Evolutionary conservation across 2,797 vertebrate species (phyloP).

Genomic region (Tolypeutes matacus): DNA sequence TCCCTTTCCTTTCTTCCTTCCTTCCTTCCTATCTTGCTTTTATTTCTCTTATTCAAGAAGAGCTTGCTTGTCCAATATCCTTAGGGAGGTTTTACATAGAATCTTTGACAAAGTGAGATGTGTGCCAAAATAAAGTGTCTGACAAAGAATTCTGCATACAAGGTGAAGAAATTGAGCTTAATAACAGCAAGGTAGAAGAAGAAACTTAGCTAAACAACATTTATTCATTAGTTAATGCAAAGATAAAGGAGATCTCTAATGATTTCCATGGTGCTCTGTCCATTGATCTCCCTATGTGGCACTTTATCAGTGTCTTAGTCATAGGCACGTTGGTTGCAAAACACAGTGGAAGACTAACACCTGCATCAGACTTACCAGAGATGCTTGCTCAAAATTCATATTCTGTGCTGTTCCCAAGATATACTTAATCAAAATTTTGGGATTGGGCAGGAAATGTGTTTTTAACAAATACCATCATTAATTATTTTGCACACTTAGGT

Average conservation of each 20-base stretch:
- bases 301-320: not conserved
- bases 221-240: not conserved
- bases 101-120: constrained; percentile 9
- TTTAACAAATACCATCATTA: not conserved
- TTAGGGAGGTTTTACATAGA: not conserved
- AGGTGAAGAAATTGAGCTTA: constrained; percentile 25
- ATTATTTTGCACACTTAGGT: constrained; percentile 20
- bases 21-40: not conserved
- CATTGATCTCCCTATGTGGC: not conserved
- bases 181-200: constrained; percentile 4
- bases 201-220: not conserved
- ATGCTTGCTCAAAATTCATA: not conserved
- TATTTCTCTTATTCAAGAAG: constrained; percentile 42
- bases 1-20: not conserved
- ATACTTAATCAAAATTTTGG: constrained; percentile 9
- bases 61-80: not conserved
- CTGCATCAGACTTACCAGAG: not conserved
- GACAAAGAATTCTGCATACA: not conserved
- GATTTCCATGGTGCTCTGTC: not conserved
- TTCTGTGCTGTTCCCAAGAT: not conserved
- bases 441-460: not conserved
- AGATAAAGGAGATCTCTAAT: not conserved
- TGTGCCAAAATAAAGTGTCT: not conserved
- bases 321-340: not conserved
- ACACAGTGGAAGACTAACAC: not conserved